These are phyloP conservation scores for Ataeniobius toweri DNA, from an alignment of 2,797 vertebrate genomes.

Conservation along the genomic window DNA sequence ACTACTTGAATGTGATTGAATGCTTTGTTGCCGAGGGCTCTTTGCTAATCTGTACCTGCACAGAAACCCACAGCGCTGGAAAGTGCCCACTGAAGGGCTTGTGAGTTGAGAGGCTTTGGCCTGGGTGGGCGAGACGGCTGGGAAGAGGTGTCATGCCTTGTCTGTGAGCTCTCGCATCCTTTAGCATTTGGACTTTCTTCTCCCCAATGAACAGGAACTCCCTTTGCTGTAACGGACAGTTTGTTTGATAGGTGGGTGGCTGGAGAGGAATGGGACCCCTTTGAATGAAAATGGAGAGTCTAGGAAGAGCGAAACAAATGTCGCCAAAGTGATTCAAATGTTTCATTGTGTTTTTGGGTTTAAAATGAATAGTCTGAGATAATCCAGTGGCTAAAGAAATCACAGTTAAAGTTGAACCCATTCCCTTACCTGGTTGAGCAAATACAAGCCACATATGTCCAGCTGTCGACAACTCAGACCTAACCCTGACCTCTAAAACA, in stretches of 20 bases:
- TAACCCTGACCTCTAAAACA: not conserved
- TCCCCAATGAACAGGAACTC: slow-evolving; percentile 49
- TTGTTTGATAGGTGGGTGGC: slow-evolving; percentile 14
- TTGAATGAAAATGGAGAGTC: slow-evolving; percentile 37
- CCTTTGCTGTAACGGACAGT: slow-evolving; percentile 79
- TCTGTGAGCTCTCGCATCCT: slow-evolving; percentile 24
- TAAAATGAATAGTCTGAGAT: slow-evolving; percentile 78
- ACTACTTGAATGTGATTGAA: slow-evolving; percentile 90
- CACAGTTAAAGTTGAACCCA: slow-evolving; percentile 75
- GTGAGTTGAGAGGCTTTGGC: slow-evolving; percentile 74
- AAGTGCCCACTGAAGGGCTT: slow-evolving; percentile 72
- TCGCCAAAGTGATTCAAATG: slow-evolving; percentile 85
- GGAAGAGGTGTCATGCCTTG: slow-evolving; percentile 59
- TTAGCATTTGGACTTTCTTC: slow-evolving; percentile 48
- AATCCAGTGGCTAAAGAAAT: slow-evolving; percentile 75
- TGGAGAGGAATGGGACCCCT: slow-evolving; percentile 32
- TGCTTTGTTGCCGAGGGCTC: slow-evolving; percentile 88
- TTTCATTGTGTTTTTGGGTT: slow-evolving; percentile 85
- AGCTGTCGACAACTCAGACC: not conserved
- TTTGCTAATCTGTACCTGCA: slow-evolving; percentile 92
- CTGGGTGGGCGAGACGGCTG: slow-evolving; percentile 61
- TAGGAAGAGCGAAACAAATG: slow-evolving; percentile 81
- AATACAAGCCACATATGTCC: not conserved
- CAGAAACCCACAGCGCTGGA: slow-evolving; percentile 76
- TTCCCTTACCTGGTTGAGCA: slow-evolving; percentile 30